phyloP scores from a whole-genome alignment of 2,797 vertebrate genomes.

The Gymnothorax reevesii region DNA sequence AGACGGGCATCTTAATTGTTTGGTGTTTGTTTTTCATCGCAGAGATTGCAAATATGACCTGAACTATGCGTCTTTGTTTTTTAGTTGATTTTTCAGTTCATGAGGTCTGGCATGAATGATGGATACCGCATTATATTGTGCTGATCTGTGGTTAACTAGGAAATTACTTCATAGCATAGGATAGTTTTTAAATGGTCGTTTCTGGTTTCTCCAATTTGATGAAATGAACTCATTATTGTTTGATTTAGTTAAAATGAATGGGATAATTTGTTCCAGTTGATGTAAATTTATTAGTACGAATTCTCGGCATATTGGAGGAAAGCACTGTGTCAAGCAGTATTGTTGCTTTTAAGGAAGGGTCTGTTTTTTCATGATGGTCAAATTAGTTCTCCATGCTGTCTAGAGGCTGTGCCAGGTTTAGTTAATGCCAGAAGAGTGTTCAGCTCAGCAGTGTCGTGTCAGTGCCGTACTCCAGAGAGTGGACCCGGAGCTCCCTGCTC shows the following conservation, averaged over 20 bases:
- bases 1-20: neutral
- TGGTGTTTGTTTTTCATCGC: neutral
- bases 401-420: neutral
- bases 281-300: neutral
- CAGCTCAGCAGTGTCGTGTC: constrained; percentile 12
- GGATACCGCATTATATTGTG: neutral
- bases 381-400: neutral
- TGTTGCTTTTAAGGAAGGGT: neutral
- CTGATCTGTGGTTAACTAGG: neutral
- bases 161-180: neutral
- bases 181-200: neutral
- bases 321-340: neutral
- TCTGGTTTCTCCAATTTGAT: neutral
- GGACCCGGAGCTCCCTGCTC: neutral
- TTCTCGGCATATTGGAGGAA: neutral
- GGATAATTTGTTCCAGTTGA: neutral
- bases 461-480: neutral
- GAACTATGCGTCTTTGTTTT: neutral
- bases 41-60: neutral
- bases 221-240: neutral
- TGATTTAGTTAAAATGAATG: neutral
- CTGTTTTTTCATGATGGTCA: neutral
- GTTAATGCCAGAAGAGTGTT: constrained; percentile 8
- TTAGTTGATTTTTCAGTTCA: neutral
- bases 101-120: neutral